Base-by-base conservation (phyloP, 92 coral and sea anemone species). In the Epizoanthus ramosus region DNA sequence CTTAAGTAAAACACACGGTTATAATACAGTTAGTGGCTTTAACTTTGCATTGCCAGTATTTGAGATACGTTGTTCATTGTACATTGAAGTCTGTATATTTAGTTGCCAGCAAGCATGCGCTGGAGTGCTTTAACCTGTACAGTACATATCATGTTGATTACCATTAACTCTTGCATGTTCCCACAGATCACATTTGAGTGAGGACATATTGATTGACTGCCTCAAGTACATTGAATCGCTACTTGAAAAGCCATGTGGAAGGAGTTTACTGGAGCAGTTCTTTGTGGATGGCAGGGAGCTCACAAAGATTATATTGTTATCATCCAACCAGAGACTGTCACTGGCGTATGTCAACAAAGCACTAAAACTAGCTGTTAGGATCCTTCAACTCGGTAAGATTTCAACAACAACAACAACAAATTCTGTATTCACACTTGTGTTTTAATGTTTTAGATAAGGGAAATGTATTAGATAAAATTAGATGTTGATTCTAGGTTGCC, bases 301-400 rank as follows among this genome's bases (percentile, higher is more conserved):
- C 56, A 83, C 89, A 4, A 75, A 91, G 56, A 87, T 97, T 21
- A 76, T 97, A 74, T 71, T 97, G 63, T 80, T 94, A 4, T 94
- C 99, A 24, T 95, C 98, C 70, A 93, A 92, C 84, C 80, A 91
- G 65, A 87, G 91, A 21, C 91, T 90, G 31, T 97, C 99, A 59
- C 87, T 97, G 64, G 90, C 97, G 17, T 97, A 92, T 84, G 99
- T 97, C 54, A 92, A 97, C 90, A 91, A 93, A 71, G 92, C 98
- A 72, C 87, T 97, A 25, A 97, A 97, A 73, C 89, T 97, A 71
- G 92, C 95, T 12, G 94, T 91, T 15, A 94, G 93, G 22, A 85
- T 93, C 60, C 74, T 97, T 28, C 97, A 97, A 65, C 92, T 92
- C 52, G 94, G 99, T 97, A 68, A 90, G 98, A 87, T 3, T 15